Base-by-base conservation (phyloP, 2,888 invertebrate genomes). In the Cancer borealis region DNA sequence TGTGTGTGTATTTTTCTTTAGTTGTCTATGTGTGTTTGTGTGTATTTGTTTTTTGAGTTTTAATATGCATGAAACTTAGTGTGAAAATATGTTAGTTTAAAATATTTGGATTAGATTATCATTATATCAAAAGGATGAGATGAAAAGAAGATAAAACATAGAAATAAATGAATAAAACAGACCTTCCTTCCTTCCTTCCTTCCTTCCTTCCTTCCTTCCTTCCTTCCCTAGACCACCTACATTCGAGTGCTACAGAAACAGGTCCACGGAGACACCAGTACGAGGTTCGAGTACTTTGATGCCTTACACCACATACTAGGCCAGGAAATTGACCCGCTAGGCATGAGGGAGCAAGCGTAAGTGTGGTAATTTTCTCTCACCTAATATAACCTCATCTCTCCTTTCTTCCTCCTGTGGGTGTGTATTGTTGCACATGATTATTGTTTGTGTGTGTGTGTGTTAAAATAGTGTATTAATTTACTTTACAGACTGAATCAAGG, bases 231-330 rank as follows among this genome's bases (percentile, higher is more conserved):
- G 95, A 93, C 87, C 26, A 95, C 94, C 12, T 95, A 95, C 60
- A 93, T 94, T 17, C 93, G 91, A 6, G 95, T 95, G 45, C 92
- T 95, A 21, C 94, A 95, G 88, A 95, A 95, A 46, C 95, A 95
- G 92, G 92, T 95, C 39, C 92, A 94, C 12, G 95, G 95, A 2
- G 93, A 95, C 26, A 92, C 91, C 54, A 92, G 89, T 79, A 93
- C 79, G 87, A 88, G 93, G 47, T 95, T 95, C 91, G 92, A 94
- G 45, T 95, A 95, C 54, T 95, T 95, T 90, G 95, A 95, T n/a
- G 92, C 92, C 2, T 73, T 95, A 47, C 95, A 95, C 54, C 93
- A 92, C 30, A 95, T 95, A 46, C 87, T 95, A 4, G 95, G 93
- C 3, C 95, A 95, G 87, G 95, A 95, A 26, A 95, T 95, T 49